phyloP scores from a whole-genome alignment of 2,888 invertebrate species.

The Dicranocentrus wangi region DNA sequence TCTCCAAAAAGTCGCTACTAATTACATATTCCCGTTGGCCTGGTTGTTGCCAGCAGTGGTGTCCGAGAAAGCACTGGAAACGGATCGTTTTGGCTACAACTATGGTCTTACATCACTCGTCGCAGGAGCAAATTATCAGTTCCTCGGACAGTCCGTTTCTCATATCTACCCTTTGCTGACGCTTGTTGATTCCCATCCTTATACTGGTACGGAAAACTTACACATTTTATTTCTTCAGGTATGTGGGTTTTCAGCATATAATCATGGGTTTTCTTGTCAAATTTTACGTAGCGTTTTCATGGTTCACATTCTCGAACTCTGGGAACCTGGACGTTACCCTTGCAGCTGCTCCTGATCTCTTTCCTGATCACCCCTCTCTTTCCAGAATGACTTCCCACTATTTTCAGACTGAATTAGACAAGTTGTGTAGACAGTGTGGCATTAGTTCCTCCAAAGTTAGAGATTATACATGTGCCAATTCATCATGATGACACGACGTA shows the following conservation, averaged over 20 bases:
- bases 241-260: too few relatives aligned
- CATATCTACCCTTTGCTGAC: conserved; percentile 64
- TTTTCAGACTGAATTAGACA: conserved; percentile 65
- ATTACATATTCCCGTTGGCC: conserved; percentile 63
- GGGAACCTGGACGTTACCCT: conserved; percentile 64
- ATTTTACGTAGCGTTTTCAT: conserved; percentile 67
- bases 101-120: conserved; percentile 64
- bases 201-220: conserved; percentile 50
- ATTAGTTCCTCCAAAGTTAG: background rate
- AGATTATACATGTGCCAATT: background rate
- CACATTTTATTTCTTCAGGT: too few relatives aligned
- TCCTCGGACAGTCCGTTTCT: conserved; percentile 52
- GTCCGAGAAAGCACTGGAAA: conserved; percentile 47
- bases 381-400: conserved; percentile 54
- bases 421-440: conserved; percentile 60
- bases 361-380: conserved; percentile 45
- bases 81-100: conserved; percentile 59
- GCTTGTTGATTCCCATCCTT: conserved; percentile 64
- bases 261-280: background rate
- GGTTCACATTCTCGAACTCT: conserved; percentile 68
- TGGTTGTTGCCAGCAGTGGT: conserved; percentile 55
- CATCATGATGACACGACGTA: background rate
- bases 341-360: conserved; percentile 64
- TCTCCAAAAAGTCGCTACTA: conserved; percentile 61
- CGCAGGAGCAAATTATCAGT: conserved; percentile 58